Conservation (phyloP, 2,113 vertebrate genomes). For the Crocuta crocuta region DNA sequence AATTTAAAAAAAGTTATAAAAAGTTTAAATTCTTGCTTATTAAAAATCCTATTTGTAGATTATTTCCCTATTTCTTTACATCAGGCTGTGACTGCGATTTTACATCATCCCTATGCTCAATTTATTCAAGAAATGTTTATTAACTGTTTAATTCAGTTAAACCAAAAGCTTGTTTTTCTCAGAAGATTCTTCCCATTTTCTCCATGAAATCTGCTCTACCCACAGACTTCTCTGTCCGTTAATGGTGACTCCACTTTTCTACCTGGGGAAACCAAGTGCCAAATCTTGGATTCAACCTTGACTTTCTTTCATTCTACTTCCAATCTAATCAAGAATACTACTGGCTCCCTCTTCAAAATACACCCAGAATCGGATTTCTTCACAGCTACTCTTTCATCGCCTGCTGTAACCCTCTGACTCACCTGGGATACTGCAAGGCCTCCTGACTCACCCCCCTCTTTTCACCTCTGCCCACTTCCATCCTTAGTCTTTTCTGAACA, state of each 20-base stretch:
- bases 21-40: background rate
- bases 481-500: background rate
- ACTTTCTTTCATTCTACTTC: background rate
- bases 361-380: background rate
- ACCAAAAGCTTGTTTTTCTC: background rate
- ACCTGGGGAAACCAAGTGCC: background rate
- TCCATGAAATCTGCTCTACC: background rate
- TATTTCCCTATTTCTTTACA: background rate
- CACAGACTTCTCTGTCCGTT: background rate
- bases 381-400: background rate
- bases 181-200: background rate
- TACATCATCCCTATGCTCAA: background rate
- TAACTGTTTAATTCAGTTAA: background rate
- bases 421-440: background rate
- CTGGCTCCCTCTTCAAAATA: background rate
- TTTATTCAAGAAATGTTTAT: constrained; percentile 10
- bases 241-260: background rate
- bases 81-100: background rate
- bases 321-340: background rate
- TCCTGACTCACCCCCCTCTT: background rate
- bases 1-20: background rate
- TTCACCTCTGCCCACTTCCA: background rate
- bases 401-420: background rate
- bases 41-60: background rate
- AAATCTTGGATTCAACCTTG: background rate